Evolutionary conservation across 1,140 invertebrate genomes (phyloP), one percentile per base, ranked within the genome.

Genomic region (Wasmannia auropunctata): DNA sequence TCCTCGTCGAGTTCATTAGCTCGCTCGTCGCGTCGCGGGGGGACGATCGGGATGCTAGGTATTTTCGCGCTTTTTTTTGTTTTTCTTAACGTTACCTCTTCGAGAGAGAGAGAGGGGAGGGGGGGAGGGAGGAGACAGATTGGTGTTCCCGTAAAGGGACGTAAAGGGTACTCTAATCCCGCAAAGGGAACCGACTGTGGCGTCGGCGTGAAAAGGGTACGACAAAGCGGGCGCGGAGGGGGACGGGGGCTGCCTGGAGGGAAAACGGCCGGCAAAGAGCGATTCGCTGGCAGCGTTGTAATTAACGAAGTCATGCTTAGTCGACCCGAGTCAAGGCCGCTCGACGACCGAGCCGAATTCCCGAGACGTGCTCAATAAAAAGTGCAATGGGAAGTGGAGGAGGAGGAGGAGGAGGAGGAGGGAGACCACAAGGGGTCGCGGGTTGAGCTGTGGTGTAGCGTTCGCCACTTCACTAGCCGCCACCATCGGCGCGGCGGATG

Each of bases 101-200:
- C 63, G 51, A 31, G 34, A 46, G 22, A 69, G n/a, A n/a, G n/a
- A n/a, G n/a, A n/a, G n/a, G n/a, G n/a, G n/a, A n/a, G n/a, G n/a
- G n/a, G n/a, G n/a, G n/a, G n/a, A n/a, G n/a, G n/a, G n/a, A n/a
- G 34, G 34, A 75, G 43, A 31, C 75, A 34, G 34, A 85, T 72
- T 40, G 67, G 65, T 28, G 58, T 60, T 51, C 46, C 37, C 58
- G 85, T 65, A 65, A 83, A 86, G 69, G 16, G 10, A 51, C n/a
- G n/a, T n/a, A n/a, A n/a, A n/a, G 34, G 34, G 10, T 67, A 65
- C 74, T 81, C 43, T 75, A 79, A 87, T 89, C 62, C 37, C 31
- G 79, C 87, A 87, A 90, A 90, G 87, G 58, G 60, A 62, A 86
- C 90, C 87, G 90, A 86, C 91, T 62, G 43, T 49, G 40, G 43